Evolutionary conservation across 2,888 invertebrate genomes (phyloP).

Genomic region (Caenorhabditis macrosperma): DNA sequence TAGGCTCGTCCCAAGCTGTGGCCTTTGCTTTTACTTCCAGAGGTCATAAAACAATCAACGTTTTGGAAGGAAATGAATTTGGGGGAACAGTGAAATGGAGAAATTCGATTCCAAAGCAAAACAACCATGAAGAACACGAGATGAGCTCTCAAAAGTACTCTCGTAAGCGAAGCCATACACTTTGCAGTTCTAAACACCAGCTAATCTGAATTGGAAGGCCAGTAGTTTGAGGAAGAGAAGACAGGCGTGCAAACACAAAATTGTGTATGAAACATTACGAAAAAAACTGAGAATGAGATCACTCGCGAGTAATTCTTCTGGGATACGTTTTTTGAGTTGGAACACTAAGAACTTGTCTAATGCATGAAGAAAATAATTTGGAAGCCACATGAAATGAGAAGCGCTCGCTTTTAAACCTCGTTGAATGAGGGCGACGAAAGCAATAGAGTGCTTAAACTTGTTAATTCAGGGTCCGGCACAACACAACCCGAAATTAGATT

Average conservation of each 20-base stretch:
- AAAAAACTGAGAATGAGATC: not conserved
- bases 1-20: not conserved
- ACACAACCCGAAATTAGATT: constrained; percentile 53
- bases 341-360: too few species aligned
- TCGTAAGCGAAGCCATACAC: constrained; percentile 11
- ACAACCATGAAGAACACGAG: constrained; percentile 1
- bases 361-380: too few species aligned
- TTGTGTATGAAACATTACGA: not conserved
- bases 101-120: not conserved
- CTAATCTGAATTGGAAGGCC: constrained; percentile 26
- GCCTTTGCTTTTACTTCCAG: constrained; percentile 6
- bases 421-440: constrained; percentile 24
- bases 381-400: too few species aligned
- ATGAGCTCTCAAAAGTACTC: not conserved
- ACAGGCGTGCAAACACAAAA: constrained; percentile 10
- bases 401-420: not conserved
- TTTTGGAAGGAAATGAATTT: not conserved
- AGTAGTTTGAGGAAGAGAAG: not conserved
- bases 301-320: too few species aligned
- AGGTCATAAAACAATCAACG: not conserved
- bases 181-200: constrained; percentile 12
- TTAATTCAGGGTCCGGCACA: constrained; percentile 37
- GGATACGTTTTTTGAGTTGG: too few species aligned
- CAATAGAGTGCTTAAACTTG: constrained; percentile 47
- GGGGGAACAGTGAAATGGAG: not conserved